Base-by-base conservation (phyloP, 2,797 vertebrate species). In the Clarias platycephalus region DNA sequence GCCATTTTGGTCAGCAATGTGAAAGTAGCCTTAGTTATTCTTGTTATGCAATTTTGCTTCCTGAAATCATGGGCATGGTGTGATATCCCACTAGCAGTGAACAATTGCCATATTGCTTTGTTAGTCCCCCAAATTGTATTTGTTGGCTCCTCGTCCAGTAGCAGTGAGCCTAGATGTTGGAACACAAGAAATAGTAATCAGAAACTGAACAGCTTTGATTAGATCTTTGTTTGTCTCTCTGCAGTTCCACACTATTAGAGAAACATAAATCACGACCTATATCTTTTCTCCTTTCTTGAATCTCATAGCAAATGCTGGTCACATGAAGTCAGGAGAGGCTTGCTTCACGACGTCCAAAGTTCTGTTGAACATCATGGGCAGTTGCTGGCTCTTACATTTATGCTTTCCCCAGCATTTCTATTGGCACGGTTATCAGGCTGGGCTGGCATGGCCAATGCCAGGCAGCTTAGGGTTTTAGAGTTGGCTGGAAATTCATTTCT, bases 401-500 rank as follows among this genome's bases (percentile, higher is more conserved):
- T 82, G 68, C 68, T 68, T 83, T 86, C 80, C 64, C 80, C 83
- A 82, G 80, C 53, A 71, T 67, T 85, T 85, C 80, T 64, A 78
- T 74, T 88, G 88, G 83, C 87, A 87, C 67, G 60, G 53, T 10
- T 79, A 31, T 75, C 49, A 74, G 78, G 63, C 72, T 28, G 60
- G 57, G 34, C 60, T 72, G 80, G 67, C 74, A 71, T 60, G 15
- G 72, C 66, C 71, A 85, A 31, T 67, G 63, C 80, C 81, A 83
- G 74, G 78, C 82, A 67, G 84, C 79, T 75, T 82, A 84, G 70
- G 78, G 86, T 85, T 88, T 84, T 72, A 76, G 86, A 88, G 85
- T 85, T 89, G 88, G 87, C 89, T 74, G 55, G 58, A 60, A 70
- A 76, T 72, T 53, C 74, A 66, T 74, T 68, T 87, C 88, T 84